phyloP scores from a whole-genome alignment of 1,140 invertebrate species.

The Diabrotica virgifera region DNA sequence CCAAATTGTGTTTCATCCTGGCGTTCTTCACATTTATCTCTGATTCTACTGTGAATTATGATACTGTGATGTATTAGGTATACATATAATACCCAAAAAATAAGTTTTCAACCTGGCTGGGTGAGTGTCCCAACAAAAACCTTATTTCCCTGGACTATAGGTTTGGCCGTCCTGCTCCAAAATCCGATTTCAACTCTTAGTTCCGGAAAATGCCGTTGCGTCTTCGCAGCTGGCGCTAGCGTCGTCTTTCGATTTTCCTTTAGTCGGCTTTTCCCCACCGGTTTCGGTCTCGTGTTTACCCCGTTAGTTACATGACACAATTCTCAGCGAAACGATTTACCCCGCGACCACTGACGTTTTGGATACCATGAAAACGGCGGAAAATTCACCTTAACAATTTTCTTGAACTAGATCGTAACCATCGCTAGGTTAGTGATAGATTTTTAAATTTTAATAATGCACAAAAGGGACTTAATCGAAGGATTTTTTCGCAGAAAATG shows the following conservation, averaged over 20 bases:
- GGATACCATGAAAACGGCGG: background rate
- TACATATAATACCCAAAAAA: too few species aligned
- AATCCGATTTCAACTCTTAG: constrained; percentile 17
- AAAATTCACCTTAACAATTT: background rate
- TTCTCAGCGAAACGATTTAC: background rate
- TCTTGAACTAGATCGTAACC: background rate
- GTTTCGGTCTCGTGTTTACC: constrained; percentile 16
- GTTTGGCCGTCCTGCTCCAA: constrained; percentile 18
- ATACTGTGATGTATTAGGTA: too few species aligned
- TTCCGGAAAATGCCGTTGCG: constrained; percentile 21
- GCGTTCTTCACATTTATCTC: too few species aligned
- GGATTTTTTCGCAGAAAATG: constrained; percentile 14
- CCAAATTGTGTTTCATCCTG: too few species aligned
- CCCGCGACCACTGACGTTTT: background rate
- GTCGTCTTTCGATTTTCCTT: constrained; percentile 20
- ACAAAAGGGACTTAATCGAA: background rate
- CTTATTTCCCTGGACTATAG: too few species aligned
- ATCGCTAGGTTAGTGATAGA: background rate
- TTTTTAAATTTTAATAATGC: background rate
- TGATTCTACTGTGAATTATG: too few species aligned
- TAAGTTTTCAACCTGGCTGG: too few species aligned
- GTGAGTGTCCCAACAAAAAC: too few species aligned
- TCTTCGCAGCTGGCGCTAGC: constrained; percentile 10
- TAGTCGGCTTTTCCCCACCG: constrained; percentile 18
- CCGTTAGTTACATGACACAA: constrained; percentile 16